phyloP scores from a whole-genome alignment of 30 jellyfish, hydroid and myxozoan species.

The Pseudorhiza aurosa region DNA sequence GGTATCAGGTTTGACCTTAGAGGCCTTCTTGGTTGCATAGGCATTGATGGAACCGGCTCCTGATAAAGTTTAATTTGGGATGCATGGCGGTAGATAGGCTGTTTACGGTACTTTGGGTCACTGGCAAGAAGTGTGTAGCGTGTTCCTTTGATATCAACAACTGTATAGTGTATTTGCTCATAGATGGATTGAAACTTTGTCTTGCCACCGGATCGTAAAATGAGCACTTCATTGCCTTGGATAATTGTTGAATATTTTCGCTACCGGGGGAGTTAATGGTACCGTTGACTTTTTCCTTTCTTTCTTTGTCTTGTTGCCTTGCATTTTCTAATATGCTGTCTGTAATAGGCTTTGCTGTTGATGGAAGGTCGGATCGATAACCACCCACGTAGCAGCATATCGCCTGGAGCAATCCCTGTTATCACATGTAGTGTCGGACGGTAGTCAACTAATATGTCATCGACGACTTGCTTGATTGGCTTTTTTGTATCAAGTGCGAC shows the following conservation, averaged over 20 bases:
- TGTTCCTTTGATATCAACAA: conserved; percentile 14
- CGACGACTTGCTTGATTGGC: conserved; percentile 19
- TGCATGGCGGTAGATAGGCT: conserved; percentile 8
- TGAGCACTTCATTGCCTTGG: conserved; percentile 30
- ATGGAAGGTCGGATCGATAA: conserved; percentile 4
- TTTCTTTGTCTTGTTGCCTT: conserved; percentile 1
- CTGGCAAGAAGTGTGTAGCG: conserved; percentile 23
- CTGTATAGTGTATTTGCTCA: conserved; percentile 4
- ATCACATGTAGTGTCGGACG: conserved; percentile 31
- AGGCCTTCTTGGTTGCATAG: background rate
- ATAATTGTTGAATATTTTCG: background rate
- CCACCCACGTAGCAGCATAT: conserved; percentile 56
- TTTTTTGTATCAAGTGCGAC: background rate
- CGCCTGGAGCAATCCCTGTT: conserved; percentile 67
- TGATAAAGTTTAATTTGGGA: conserved; percentile 13
- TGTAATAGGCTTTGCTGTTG: background rate
- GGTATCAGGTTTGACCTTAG: background rate
- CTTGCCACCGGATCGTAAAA: background rate
- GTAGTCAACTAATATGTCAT: background rate
- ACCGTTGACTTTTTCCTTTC: background rate
- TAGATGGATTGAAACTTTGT: conserved; percentile 8
- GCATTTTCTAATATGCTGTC: background rate
- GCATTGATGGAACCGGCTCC: background rate
- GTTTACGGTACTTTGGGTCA: conserved; percentile 5
- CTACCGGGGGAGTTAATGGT: background rate